These are phyloP conservation scores for Caenorhabditis panamensis DNA, from an alignment of 2,888 invertebrate species.

Conservation along the genomic window DNA sequence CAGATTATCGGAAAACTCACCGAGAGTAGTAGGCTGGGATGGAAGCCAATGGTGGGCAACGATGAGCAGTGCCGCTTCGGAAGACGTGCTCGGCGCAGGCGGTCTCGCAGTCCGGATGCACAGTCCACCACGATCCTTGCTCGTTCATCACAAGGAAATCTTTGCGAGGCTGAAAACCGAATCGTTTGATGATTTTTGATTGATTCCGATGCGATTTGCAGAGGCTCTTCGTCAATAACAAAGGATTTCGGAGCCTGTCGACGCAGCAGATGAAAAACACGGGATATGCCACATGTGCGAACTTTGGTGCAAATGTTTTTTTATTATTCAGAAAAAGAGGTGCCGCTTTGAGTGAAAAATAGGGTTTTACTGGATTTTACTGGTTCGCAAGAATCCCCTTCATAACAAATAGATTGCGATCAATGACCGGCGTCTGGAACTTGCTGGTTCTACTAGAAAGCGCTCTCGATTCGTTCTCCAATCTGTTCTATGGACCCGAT, in stretches of 20 bases:
- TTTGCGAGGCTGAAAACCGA: constrained; percentile 69
- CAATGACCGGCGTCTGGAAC: too few relatives aligned
- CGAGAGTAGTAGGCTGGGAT: constrained; percentile 59
- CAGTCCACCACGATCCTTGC: constrained; percentile 73
- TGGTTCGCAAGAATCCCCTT: neutral
- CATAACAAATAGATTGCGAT: too few relatives aligned
- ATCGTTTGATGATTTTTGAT: neutral
- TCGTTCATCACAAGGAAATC: constrained; percentile 74
- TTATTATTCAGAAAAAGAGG: constrained; percentile 3
- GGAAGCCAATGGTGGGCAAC: constrained; percentile 66
- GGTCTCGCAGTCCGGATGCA: constrained; percentile 70
- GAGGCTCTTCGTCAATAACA: constrained; percentile 10
- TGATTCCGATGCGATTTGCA: neutral
- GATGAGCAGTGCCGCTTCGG: constrained; percentile 62
- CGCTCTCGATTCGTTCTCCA: neutral
- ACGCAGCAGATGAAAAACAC: constrained; percentile 16
- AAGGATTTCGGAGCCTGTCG: neutral
- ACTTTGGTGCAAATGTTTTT: neutral
- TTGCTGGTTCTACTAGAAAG: too few relatives aligned
- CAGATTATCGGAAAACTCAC: constrained; percentile 12
- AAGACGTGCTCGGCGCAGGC: constrained; percentile 70
- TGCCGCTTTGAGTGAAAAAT: too few relatives aligned
- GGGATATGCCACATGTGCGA: constrained; percentile 7
- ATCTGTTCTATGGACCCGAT: constrained; percentile 14
- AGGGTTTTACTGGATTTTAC: neutral